A percentile compares a stretch with the other conserved stretches of the same genome.
Conservation (phyloP, 2,113 vertebrate species). For the Nothoprocta pentlandii region DNA sequence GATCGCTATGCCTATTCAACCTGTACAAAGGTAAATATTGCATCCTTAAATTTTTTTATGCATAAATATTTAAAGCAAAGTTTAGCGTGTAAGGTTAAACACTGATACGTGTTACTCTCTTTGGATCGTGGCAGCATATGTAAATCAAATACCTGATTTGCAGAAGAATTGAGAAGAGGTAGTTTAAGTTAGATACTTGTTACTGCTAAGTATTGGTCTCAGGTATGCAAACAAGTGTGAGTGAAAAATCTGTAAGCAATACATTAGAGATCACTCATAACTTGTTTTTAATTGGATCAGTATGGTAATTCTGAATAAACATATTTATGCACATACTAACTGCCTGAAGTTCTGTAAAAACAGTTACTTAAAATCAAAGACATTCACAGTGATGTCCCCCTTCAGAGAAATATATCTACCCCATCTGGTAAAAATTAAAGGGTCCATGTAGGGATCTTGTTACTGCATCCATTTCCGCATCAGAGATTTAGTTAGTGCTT, state of each 20-base stretch:
- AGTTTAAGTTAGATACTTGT: background rate
- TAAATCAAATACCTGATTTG: background rate
- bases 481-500: background rate
- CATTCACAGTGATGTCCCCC: background rate
- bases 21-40: conserved; percentile 76
- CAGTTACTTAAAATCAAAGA: background rate
- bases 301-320: background rate
- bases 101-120: no score
- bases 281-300: background rate
- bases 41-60: background rate
- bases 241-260: background rate
- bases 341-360: background rate
- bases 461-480: background rate
- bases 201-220: background rate
- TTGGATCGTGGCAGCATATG: background rate
- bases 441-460: no score
- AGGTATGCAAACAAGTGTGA: background rate
- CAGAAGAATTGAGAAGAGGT: background rate
- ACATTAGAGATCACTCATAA: background rate
- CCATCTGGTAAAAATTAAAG: background rate
- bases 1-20: conserved; percentile 77
- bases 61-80: background rate
- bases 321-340: background rate
- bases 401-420: background rate
- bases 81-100: background rate